A percentile compares a stretch with the other conserved stretches of the same genome.
These are phyloP conservation scores for Pristionchus mayeri DNA, from an alignment of 2,888 invertebrate species.

Conservation along the genomic window DNA sequence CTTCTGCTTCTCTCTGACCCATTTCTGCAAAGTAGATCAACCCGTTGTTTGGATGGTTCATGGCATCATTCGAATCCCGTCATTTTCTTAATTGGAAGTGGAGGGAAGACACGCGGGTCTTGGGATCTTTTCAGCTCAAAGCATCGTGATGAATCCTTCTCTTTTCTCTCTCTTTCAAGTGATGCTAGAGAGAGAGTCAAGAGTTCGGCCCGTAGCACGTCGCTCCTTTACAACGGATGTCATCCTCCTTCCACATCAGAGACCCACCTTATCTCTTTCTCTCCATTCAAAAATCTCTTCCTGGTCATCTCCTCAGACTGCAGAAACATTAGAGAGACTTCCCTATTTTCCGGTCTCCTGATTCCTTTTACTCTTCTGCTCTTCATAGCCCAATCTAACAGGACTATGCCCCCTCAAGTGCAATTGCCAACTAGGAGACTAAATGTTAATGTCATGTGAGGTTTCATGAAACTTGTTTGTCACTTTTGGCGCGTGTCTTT, in stretches of 20 bases:
- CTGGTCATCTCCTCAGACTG: neutral
- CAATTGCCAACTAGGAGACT: too few species aligned
- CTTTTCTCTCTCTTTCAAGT: neutral
- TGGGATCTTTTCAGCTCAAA: neutral
- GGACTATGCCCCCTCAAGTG: too few species aligned
- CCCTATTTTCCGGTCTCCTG: neutral
- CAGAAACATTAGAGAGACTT: neutral
- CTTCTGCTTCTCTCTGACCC: neutral
- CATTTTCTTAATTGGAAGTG: too few species aligned
- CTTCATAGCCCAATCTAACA: too few species aligned
- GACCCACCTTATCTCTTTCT: neutral
- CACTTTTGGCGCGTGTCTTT: too few species aligned
- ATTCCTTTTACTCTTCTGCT: too few species aligned
- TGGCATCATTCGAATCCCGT: neutral
- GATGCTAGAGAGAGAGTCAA: neutral
- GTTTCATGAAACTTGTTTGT: too few species aligned
- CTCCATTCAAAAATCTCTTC: neutral
- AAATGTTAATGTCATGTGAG: too few species aligned
- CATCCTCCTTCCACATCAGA: neutral
- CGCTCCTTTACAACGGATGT: neutral
- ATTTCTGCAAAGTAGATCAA: neutral
- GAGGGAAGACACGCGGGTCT: neutral
- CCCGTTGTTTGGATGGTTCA: neutral
- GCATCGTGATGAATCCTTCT: neutral
- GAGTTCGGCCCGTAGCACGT: constrained; percentile 29